Conservation (phyloP, 2,797 vertebrate genomes). For the Agapornis canus region DNA sequence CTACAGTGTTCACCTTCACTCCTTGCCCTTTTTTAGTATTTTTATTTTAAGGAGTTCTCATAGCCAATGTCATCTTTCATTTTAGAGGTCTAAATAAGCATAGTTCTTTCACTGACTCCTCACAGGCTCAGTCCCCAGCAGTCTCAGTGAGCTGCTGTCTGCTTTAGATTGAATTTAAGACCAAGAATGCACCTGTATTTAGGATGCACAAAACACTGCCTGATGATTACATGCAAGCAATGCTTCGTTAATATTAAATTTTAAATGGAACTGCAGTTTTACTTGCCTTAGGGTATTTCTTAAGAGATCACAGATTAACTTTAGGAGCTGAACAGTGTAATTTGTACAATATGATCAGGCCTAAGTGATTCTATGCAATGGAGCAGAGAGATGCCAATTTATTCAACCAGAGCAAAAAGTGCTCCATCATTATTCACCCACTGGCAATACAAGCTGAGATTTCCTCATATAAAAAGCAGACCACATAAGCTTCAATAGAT, state of each 20-base stretch:
- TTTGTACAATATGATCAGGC: constrained; percentile 20
- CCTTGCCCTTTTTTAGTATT: neutral
- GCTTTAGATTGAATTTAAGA: neutral
- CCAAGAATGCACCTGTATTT: neutral
- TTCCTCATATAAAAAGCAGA: neutral
- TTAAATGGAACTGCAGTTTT: neutral
- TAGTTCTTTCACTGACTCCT: neutral
- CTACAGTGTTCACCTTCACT: neutral
- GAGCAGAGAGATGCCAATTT: constrained; percentile 22
- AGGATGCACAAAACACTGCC: neutral
- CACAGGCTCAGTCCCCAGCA: neutral
- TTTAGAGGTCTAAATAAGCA: neutral
- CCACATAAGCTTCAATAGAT: neutral
- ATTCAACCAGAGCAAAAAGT: constrained; percentile 41
- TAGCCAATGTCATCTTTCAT: neutral
- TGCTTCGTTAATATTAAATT: constrained; percentile 42
- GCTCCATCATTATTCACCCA: constrained; percentile 11
- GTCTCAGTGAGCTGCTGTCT: neutral
- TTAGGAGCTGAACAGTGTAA: constrained; percentile 29
- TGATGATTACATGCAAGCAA: neutral
- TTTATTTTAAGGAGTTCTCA: neutral
- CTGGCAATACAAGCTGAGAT: constrained; percentile 1
- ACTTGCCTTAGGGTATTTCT: constrained; percentile 23
- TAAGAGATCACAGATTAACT: constrained; percentile 12
- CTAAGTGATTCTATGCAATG: neutral